Conservation (phyloP, 2,888 invertebrate species). For the Caradrina kadenii region DNA sequence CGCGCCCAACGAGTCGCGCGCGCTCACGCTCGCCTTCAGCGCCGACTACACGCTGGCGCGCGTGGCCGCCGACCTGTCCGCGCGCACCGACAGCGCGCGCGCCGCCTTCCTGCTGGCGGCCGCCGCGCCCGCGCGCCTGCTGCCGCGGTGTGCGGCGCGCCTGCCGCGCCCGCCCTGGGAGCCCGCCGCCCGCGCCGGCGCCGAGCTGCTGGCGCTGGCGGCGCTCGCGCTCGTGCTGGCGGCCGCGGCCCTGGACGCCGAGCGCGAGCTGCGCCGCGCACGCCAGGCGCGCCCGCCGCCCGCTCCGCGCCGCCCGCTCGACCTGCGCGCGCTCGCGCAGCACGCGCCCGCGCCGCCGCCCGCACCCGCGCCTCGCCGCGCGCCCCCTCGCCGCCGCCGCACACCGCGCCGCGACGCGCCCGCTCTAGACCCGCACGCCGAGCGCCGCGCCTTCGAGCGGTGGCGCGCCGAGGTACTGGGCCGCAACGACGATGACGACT, state of each 20-base stretch:
- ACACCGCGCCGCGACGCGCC: slow-evolving; percentile 62
- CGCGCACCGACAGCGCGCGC: slow-evolving; percentile 69
- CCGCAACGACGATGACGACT: slow-evolving; percentile 70
- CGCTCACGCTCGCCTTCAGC: slow-evolving; percentile 75
- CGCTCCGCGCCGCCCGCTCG: slow-evolving; percentile 76
- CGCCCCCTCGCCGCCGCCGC: slow-evolving; percentile 64
- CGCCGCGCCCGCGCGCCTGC: slow-evolving; percentile 72
- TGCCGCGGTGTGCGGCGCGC: slow-evolving; percentile 68
- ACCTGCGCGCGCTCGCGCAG: slow-evolving; percentile 66
- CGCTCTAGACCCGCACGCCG: slow-evolving; percentile 73
- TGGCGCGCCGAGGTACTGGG: slow-evolving; percentile 81
- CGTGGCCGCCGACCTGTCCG: slow-evolving; percentile 69
- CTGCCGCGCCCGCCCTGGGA: slow-evolving; percentile 81
- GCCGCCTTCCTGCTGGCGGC: slow-evolving; percentile 71
- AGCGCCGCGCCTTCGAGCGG: slow-evolving; percentile 81
- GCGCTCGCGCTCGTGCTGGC: slow-evolving; percentile 76
- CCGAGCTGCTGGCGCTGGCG: slow-evolving; percentile 68
- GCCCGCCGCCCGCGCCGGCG: slow-evolving; percentile 67
- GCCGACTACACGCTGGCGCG: slow-evolving; percentile 81
- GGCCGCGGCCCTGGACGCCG: slow-evolving; percentile 71
- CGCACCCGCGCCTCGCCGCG: slow-evolving; percentile 47
- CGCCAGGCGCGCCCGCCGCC: slow-evolving; percentile 83
- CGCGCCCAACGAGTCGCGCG: slow-evolving; percentile 78
- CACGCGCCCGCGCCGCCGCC: slow-evolving; percentile 58
- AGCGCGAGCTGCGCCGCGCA: slow-evolving; percentile 68